phyloP scores from a whole-genome alignment of 2,888 invertebrate genomes.

The Sinelater perroti region DNA sequence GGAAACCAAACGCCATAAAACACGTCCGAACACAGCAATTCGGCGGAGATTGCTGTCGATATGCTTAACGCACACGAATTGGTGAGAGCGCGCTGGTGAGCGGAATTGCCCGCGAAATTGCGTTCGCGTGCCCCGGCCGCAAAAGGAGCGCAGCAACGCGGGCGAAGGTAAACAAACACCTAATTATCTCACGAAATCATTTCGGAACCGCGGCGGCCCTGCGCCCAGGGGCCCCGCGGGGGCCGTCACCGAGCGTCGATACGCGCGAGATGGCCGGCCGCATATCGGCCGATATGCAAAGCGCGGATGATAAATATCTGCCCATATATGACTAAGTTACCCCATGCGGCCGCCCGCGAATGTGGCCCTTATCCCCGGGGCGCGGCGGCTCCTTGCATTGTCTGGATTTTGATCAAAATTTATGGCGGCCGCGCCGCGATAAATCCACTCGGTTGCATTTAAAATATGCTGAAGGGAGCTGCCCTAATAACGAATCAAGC shows the following conservation, averaged over 20 bases:
- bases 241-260: no score
- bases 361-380: constrained; percentile 41
- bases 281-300: constrained; percentile 45
- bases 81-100: constrained; percentile 12
- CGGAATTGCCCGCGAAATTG: constrained; percentile 7
- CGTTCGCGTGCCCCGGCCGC: no score
- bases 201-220: no score
- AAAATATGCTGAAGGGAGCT: constrained; percentile 45
- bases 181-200: no score
- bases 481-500: constrained; percentile 33
- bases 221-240: no score
- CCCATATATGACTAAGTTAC: constrained; percentile 44
- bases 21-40: no score
- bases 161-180: no score
- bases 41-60: no score
- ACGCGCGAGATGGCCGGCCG: constrained; percentile 33
- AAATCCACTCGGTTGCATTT: constrained; percentile 55
- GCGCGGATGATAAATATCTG: constrained; percentile 46
- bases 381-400: constrained; percentile 45
- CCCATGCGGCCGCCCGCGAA: constrained; percentile 37
- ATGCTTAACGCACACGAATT: no score
- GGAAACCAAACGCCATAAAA: no score
- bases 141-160: no score
- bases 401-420: constrained; percentile 56
- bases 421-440: constrained; percentile 54